phyloP scores from a whole-genome alignment of 2,113 vertebrate genomes.

The Sterrhoptilus dennistouni region DNA sequence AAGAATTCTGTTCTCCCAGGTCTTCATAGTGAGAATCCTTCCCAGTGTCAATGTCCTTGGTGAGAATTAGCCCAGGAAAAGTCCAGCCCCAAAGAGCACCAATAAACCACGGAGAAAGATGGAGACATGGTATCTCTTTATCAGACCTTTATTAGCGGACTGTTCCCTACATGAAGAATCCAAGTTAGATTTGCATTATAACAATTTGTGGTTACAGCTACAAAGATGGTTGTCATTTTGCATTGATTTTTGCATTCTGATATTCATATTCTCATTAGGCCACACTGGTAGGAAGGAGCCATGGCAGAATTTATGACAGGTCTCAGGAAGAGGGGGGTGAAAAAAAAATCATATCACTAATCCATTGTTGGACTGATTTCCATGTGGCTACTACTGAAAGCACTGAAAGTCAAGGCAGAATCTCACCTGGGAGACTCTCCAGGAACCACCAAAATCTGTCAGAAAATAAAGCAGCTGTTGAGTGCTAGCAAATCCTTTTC shows the following conservation, averaged over 20 bases:
- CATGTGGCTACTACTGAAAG: background rate
- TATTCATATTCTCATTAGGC: constrained; percentile 59
- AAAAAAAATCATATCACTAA: background rate
- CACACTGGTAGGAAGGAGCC: constrained; percentile 50
- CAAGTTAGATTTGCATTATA: constrained; percentile 61
- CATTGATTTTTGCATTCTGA: constrained; percentile 75
- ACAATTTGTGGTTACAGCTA: constrained; percentile 71
- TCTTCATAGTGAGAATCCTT: background rate
- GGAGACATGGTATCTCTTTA: constrained; percentile 22
- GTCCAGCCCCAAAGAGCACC: background rate
- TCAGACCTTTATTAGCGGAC: constrained; percentile 83
- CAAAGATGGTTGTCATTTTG: constrained; percentile 67
- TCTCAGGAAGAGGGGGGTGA: background rate
- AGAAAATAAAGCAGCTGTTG: background rate
- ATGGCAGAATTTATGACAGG: background rate
- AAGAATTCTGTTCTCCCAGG: background rate
- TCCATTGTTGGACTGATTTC: background rate
- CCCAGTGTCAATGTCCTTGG: background rate
- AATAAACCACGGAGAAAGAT: accelerated
- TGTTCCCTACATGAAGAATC: constrained; percentile 73
- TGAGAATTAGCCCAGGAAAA: background rate
- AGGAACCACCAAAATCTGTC: background rate
- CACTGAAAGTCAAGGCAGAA: background rate
- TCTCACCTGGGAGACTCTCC: background rate
- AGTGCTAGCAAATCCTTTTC: background rate